phyloP scores from a whole-genome alignment of 2,113 vertebrate species.

The Eolophus roseicapilla region DNA sequence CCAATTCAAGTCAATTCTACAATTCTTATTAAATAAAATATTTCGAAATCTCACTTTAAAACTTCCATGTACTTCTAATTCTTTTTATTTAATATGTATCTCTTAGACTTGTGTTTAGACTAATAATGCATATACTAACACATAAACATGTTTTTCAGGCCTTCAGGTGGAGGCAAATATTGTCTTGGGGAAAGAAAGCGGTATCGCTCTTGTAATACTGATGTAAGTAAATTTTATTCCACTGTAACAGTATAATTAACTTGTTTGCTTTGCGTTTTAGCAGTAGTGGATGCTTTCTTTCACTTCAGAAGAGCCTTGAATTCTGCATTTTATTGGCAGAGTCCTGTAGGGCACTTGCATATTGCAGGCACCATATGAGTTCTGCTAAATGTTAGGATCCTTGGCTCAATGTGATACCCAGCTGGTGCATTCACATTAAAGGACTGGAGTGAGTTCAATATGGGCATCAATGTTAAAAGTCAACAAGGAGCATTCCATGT shows the following conservation, averaged over 20 bases:
- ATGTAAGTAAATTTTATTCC: conserved; percentile 84
- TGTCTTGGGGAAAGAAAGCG: conserved; percentile 97
- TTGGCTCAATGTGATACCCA: neutral
- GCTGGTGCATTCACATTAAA: neutral
- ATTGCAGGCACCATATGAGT: neutral
- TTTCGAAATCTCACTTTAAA: neutral
- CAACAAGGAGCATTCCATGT: neutral
- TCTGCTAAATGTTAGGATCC: neutral
- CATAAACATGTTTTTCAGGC: conserved; percentile 79
- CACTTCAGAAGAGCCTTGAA: neutral
- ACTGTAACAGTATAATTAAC: neutral
- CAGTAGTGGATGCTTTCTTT: neutral
- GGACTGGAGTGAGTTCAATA: neutral
- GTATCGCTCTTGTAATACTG: conserved; percentile 95
- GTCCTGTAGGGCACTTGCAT: neutral
- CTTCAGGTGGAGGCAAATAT: conserved; percentile 96
- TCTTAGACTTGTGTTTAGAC: neutral
- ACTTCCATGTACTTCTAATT: neutral
- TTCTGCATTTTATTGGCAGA: neutral
- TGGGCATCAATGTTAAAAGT: neutral
- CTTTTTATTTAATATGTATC: neutral
- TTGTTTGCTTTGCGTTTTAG: neutral
- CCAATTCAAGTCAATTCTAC: neutral
- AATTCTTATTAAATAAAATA: neutral
- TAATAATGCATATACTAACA: neutral